Percentiles rank a stretch among this genome's conserved stretches.
Evolutionary conservation across 2,113 vertebrate genomes (phyloP).

Genomic region (Atractosteus spatula): DNA sequence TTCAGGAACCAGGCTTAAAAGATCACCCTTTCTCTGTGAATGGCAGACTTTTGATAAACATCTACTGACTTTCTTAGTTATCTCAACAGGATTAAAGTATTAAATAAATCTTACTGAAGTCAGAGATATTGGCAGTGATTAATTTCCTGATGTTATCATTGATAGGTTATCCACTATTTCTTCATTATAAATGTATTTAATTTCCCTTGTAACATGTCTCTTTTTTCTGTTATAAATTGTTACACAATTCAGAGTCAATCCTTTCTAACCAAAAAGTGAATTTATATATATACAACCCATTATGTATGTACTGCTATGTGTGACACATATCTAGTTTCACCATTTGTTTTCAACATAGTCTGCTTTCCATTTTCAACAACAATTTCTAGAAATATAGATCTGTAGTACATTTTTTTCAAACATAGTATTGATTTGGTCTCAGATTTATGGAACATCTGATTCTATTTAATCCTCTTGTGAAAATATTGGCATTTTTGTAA

Average conservation of each 20-base stretch:
- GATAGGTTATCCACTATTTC: not conserved
- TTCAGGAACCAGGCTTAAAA: not conserved
- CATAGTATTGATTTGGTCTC: no score
- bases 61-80: not conserved
- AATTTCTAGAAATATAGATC: no score
- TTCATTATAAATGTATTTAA: not conserved
- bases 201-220: no score
- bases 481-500: no score
- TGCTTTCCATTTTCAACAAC: no score
- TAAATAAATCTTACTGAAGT: not conserved
- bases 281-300: not conserved
- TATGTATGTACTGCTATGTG: no score
- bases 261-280: not conserved
- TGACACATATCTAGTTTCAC: no score
- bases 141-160: constrained; percentile 1
- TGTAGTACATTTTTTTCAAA: no score
- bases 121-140: not conserved
- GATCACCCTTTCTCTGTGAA: not conserved
- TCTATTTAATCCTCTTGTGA: no score
- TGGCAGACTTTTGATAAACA: not conserved
- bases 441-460: no score
- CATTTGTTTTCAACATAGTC: no score
- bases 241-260: not conserved
- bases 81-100: not conserved
- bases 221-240: not conserved